phyloP scores from a whole-genome alignment of 2,113 vertebrate species.

The Periophthalmus modestus region DNA sequence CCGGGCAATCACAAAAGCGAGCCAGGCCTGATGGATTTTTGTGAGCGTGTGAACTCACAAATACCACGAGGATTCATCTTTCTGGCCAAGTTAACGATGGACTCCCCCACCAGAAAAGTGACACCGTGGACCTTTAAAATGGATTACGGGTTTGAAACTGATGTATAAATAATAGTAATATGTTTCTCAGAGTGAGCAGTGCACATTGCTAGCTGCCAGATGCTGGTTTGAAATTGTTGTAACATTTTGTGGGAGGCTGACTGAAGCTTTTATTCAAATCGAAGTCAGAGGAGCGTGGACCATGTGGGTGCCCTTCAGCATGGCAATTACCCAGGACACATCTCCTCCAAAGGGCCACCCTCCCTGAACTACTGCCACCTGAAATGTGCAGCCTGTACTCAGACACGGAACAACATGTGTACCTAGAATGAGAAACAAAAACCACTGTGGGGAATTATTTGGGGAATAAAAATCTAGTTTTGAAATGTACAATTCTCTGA shows the following conservation, averaged over 20 bases:
- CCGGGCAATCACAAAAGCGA: too few relatives aligned
- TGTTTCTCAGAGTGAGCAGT: not conserved
- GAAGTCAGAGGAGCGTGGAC: slow-evolving; percentile 12
- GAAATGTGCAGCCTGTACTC: not conserved
- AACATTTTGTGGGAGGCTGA: slow-evolving; percentile 4
- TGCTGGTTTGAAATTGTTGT: not conserved
- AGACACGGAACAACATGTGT: not conserved
- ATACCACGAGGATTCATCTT: too few relatives aligned
- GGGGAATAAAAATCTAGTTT: not conserved
- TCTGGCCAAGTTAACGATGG: too few relatives aligned
- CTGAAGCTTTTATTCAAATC: slow-evolving; percentile 14
- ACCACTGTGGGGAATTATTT: not conserved
- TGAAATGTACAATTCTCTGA: too few relatives aligned
- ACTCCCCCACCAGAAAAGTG: too few relatives aligned
- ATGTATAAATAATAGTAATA: not conserved
- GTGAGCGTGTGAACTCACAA: too few relatives aligned
- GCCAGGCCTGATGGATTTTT: too few relatives aligned
- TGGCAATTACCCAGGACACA: slow-evolving; percentile 28
- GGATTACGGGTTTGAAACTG: too few relatives aligned
- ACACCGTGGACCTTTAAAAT: too few relatives aligned
- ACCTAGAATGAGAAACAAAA: not conserved
- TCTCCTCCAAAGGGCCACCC: not conserved
- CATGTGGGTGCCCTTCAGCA: slow-evolving; percentile 29
- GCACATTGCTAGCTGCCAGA: slow-evolving; percentile 2
- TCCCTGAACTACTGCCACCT: not conserved